These are phyloP conservation scores for Amphimallon solstitiale DNA, from an alignment of 2,888 invertebrate species.

Conservation along the genomic window DNA sequence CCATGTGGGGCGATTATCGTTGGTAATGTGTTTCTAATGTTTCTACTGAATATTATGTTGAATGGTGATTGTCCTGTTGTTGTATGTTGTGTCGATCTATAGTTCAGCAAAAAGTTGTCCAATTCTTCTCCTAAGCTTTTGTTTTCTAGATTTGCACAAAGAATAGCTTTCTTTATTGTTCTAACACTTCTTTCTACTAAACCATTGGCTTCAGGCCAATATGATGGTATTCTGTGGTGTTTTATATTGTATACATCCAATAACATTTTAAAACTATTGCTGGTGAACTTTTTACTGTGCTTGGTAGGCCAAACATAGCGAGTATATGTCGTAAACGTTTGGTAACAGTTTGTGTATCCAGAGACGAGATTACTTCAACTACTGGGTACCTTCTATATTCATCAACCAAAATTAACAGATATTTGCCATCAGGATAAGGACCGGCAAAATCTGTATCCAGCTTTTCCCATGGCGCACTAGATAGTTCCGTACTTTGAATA, in stretches of 20 bases:
- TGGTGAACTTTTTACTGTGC: slow-evolving; percentile 30
- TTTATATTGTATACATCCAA: slow-evolving; percentile 34
- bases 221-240: slow-evolving; percentile 39
- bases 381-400: slow-evolving; percentile 25
- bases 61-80: slow-evolving; percentile 1
- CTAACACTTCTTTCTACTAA: slow-evolving; percentile 39
- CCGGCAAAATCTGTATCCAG: slow-evolving; percentile 23
- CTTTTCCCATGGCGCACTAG: slow-evolving; percentile 15
- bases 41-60: slow-evolving; percentile 13
- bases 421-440: slow-evolving; percentile 25
- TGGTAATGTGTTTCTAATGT: slow-evolving; percentile 7
- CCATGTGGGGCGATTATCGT: not conserved
- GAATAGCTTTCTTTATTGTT: slow-evolving; percentile 12
- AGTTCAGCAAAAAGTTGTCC: slow-evolving; percentile 16
- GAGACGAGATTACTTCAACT: slow-evolving; percentile 19
- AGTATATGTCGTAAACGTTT: slow-evolving; percentile 13
- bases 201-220: slow-evolving; percentile 45
- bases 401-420: slow-evolving; percentile 25
- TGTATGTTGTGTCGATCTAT: slow-evolving; percentile 16
- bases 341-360: slow-evolving; percentile 1
- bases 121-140: not conserved
- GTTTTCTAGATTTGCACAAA: slow-evolving; percentile 2
- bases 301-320: slow-evolving; percentile 26
- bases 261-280: slow-evolving; percentile 34
- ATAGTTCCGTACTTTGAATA: no score